A percentile compares a stretch with the other conserved stretches of the same genome.
phyloP scores from a whole-genome alignment of 2,113 vertebrate species.

The Mesembrinibis cayennensis region DNA sequence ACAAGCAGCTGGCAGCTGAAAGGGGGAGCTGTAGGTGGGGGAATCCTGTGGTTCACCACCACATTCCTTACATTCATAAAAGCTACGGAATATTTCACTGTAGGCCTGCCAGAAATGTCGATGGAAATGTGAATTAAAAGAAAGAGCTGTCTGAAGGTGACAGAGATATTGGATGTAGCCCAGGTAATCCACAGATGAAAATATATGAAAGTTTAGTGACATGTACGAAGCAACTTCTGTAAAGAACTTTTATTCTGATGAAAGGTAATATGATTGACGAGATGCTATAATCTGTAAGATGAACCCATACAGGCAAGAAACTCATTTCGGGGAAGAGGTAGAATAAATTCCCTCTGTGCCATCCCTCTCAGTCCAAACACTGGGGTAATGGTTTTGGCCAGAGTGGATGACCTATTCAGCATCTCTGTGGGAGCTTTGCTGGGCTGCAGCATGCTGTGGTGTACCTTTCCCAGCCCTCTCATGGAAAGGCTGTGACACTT shows the following conservation, averaged over 20 bases:
- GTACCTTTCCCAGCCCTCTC: not conserved
- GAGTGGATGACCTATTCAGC: not conserved
- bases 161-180: slow-evolving; percentile 31
- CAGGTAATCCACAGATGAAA: slow-evolving; percentile 38
- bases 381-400: not conserved
- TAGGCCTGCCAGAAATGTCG: slow-evolving; percentile 32
- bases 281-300: not conserved
- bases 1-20: slow-evolving; percentile 74
- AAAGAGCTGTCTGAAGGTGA: slow-evolving; percentile 65
- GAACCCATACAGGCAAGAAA: not conserved
- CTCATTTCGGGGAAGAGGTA: not conserved
- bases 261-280: not conserved
- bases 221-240: not conserved
- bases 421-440: not conserved
- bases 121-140: slow-evolving; percentile 69
- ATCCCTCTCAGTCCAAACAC: not conserved
- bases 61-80: slow-evolving; percentile 73
- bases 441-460: not conserved
- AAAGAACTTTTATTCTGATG: not conserved
- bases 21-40: slow-evolving; percentile 72
- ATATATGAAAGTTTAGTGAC: not conserved
- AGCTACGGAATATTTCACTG: slow-evolving; percentile 68
- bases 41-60: slow-evolving; percentile 72
- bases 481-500: not conserved
- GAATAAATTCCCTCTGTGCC: not conserved